These are phyloP conservation scores for Heteromurus nitidus DNA, from an alignment of 2,888 invertebrate genomes.

Conservation along the genomic window DNA sequence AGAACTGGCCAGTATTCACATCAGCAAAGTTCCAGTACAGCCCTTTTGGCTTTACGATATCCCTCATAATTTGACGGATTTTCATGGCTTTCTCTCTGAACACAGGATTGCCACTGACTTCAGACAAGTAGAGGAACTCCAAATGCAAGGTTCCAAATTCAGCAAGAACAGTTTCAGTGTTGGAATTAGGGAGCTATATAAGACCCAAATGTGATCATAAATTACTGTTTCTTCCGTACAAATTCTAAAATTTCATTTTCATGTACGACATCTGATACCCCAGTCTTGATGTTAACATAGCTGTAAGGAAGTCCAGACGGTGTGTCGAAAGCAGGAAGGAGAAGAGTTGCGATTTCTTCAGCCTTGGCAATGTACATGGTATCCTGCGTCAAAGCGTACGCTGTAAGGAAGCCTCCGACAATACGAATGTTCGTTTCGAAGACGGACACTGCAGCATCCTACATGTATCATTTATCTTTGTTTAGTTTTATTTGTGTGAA, in stretches of 20 bases:
- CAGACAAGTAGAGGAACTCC: constrained; percentile 96
- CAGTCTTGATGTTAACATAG: constrained; percentile 79
- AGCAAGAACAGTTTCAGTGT: constrained; percentile 83
- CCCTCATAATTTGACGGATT: constrained; percentile 77
- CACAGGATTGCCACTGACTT: constrained; percentile 92
- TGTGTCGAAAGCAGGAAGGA: constrained; percentile 97
- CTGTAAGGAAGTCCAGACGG: constrained; percentile 97
- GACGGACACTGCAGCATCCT: constrained; percentile 95
- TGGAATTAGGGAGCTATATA: constrained; percentile 25
- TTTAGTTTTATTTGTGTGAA: too few species aligned
- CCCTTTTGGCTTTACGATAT: constrained; percentile 69
- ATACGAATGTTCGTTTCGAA: constrained; percentile 99
- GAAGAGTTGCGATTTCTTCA: constrained; percentile 90
- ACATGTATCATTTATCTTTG: too few species aligned
- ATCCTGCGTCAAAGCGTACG: constrained; percentile 96
- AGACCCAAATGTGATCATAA: too few species aligned
- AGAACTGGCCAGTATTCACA: constrained; percentile 67
- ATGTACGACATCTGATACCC: too few species aligned
- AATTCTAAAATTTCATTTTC: too few species aligned
- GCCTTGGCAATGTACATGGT: constrained; percentile 94
- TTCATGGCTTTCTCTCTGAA: constrained; percentile 92
- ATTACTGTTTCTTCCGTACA: too few species aligned
- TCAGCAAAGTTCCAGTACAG: constrained; percentile 71
- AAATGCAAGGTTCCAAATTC: constrained; percentile 96
- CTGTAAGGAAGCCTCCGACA: constrained; percentile 94